Conservation (phyloP, 2,888 invertebrate genomes). For the Prionchulus punctatus region DNA sequence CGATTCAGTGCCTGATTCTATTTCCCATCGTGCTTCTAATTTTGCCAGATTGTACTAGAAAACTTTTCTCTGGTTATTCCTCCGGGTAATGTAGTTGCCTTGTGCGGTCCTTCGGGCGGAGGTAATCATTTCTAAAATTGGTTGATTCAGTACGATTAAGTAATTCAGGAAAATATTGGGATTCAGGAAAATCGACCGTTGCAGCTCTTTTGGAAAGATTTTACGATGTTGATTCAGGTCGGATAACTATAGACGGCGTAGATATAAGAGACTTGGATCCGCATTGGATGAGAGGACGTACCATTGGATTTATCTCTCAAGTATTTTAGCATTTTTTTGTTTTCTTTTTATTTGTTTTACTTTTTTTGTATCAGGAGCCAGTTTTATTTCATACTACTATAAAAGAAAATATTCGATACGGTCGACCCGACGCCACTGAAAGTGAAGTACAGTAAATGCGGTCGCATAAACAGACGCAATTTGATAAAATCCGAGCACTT, state of each 20-base stretch:
- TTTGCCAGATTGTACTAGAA: slow-evolving; percentile 47
- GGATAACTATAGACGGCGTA: slow-evolving; percentile 55
- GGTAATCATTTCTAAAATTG: slow-evolving; percentile 39
- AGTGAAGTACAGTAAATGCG: slow-evolving; percentile 34
- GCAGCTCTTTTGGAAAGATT: slow-evolving; percentile 72
- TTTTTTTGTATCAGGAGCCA: slow-evolving; percentile 50
- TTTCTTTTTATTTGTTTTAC: not conserved
- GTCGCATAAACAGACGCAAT: not conserved
- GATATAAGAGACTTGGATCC: slow-evolving; percentile 56
- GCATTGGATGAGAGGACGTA: slow-evolving; percentile 64
- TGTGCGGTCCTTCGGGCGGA: slow-evolving; percentile 81
- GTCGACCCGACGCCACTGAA: slow-evolving; percentile 44
- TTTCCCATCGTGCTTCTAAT: too few relatives aligned
- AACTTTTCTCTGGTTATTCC: slow-evolving; percentile 64
- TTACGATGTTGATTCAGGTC: slow-evolving; percentile 58
- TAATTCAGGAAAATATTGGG: not conserved
- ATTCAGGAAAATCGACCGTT: slow-evolving; percentile 65
- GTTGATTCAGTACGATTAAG: not conserved
- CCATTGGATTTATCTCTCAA: slow-evolving; percentile 73
- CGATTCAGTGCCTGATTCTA: too few relatives aligned
- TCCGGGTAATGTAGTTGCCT: slow-evolving; percentile 71
- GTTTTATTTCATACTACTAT: slow-evolving; percentile 77
- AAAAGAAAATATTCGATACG: slow-evolving; percentile 82
- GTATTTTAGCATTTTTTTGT: slow-evolving; percentile 17
- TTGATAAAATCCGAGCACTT: not conserved